Evolutionary conservation across 2,888 invertebrate genomes (phyloP).

Genomic region (Melinopterus prodromus): DNA sequence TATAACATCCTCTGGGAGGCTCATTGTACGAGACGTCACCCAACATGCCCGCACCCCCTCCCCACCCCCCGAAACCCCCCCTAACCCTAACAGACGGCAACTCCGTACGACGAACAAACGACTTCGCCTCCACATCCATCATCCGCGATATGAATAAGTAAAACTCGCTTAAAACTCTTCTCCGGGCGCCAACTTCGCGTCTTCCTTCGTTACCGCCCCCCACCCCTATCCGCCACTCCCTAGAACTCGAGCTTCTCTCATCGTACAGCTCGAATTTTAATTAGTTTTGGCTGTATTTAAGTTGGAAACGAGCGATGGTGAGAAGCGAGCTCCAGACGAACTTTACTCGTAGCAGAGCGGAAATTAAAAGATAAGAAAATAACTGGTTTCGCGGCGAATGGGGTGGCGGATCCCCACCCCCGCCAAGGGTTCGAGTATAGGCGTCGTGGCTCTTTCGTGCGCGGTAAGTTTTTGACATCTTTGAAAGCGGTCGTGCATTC

Average conservation of each 20-base stretch:
- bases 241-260: not conserved
- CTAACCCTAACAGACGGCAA: not conserved
- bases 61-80: not conserved
- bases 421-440: too few species aligned
- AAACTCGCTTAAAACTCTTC: constrained; percentile 57
- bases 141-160: constrained; percentile 59
- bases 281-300: constrained; percentile 55
- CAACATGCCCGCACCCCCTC: not conserved
- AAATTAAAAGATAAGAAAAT: constrained; percentile 62
- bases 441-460: not conserved
- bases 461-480: constrained; percentile 15
- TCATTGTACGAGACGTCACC: not conserved
- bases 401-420: too few species aligned
- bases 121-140: constrained; percentile 50
- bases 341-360: constrained; percentile 59
- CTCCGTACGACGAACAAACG: not conserved
- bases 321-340: constrained; percentile 42
- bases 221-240: not conserved
- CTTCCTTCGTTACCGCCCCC: not conserved
- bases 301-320: constrained; percentile 33
- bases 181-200: constrained; percentile 15
- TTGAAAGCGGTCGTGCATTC: not conserved
- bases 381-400: constrained; percentile 18
- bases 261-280: constrained; percentile 59
- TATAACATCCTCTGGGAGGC: not conserved